Base-by-base conservation (phyloP, 2,888 invertebrate species). In the Odontothrips loti region DNA sequence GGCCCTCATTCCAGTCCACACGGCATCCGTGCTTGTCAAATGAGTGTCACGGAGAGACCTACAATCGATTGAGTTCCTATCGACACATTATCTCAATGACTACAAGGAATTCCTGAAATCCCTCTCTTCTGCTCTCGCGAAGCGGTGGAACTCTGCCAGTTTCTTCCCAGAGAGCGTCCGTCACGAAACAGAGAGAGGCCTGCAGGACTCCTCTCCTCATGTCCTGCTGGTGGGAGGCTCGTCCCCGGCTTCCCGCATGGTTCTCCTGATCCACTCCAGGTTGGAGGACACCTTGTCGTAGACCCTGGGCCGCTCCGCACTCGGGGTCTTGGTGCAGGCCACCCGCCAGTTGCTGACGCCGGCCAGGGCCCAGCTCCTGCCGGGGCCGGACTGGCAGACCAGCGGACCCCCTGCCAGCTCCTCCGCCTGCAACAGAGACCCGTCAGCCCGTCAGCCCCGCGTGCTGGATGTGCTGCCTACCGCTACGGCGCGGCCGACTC, bases 391-490 rank as follows among this genome's bases (percentile, higher is more conserved):
- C 34, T 94, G 90, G 85, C 96, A 96, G 86, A 95, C 91, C 90
- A 96, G 93, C 9, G 96, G 94, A 87, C 94, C 95, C 23, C 96
- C 96, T 11, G 96, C 95, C 85, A 94, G 93, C 88, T 96, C 95
- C 88, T 95, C 95, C 87, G 95, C 95, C 95, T 95, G 86, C 81
- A 86, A 85, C 82, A 82, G 80, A 68, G 34, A 63, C 11, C 6
- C 3, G 23, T 10, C 27, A 58, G 51, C 34, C 34, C 34, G 34
- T 43, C 34, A 43, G 58, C 0, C 15, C 9, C 12, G 68, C 23
- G 68, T 9, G 68, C 23, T 10, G 11, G 68, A 27, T 75, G 68
- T n/a, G 68, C 1, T 75, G 68, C 68, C 68, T 75, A 23, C 68
- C 23, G 12, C 0, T 27, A 9, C 23, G 68, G 68, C 68, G 68